Evolutionary conservation across 2,113 vertebrate species (phyloP), one percentile per base, ranked within the genome.

Genomic region (Dipodomys merriami): DNA sequence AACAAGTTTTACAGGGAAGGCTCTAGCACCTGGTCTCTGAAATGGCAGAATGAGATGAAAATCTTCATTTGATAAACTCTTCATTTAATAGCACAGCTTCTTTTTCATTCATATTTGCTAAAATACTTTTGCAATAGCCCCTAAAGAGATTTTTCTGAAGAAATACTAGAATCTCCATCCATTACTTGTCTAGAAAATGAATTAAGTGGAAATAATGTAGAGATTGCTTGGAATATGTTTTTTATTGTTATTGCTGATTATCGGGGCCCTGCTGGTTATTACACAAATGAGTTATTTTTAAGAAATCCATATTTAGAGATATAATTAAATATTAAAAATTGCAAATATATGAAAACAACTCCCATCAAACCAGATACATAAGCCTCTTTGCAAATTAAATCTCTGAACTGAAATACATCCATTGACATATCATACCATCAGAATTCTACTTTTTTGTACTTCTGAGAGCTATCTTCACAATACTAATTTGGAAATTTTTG

Each of bases 31-130:
- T 11, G 29, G 67, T 13, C 13, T 13, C 67, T n/a, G 29, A 69
- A 69, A 69, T 69, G 13, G 73, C 77, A 69, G 39, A 69, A 11
- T 23, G 10, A 46, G 46, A 64, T 71, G 27, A 57, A 73, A 2
- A 57, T 16, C 7, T 68, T 27, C 27, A 49, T n/a, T 16, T 25
- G 5, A 2, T n/a, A 27, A 8, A 49, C 4, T 1, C 0, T 30
- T 23, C 29, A 13, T 39, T 33, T 8, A 65, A 71, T 4, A 65
- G 8, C 6, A 67, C 5, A 1, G 11, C 3, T 7, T 46, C 49
- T 39, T 7, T 77, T 11, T 69, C 13, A n/a, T 69, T 68, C 13
- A 29, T 25, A 49, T 62, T 57, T 86, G 12, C 35, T 82, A 53
- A 91, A 69, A 82, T 46, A 57, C 18, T 57, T 10, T 7, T 72